Base-by-base conservation (phyloP, 2,888 invertebrate species). In the Pocota personata region DNA sequence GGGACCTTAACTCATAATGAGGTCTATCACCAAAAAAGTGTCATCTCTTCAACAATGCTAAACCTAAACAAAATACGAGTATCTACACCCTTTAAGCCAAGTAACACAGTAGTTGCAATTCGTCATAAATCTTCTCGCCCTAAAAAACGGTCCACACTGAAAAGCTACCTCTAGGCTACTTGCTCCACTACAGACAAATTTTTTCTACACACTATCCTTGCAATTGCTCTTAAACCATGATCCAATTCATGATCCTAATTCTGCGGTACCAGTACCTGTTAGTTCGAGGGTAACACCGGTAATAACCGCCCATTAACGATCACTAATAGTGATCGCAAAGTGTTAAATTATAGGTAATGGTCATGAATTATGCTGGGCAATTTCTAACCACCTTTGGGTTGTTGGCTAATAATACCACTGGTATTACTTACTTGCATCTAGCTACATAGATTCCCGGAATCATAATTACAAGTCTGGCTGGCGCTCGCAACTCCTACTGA, bases 321-420 rank as follows among this genome's bases (percentile, higher is more conserved):
- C 76, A 66, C 82, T 71, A 86, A 76, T 77, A 72, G 37, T 55
- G 76, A 77, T 82, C 80, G 66, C 75, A 66, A 86, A 75, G 80
- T 84, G 84, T 86, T 76, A 86, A 86, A 86, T 86, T 86, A 82
- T 89, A 62, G 50, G 52, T 84, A 84, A 84, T 84, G 79, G 64
- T 37, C 71, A 80, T 84, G 84, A 71, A 84, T 84, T 84, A 84
- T 55, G 71, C 62, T 52, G 24, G 58, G 16, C 52, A 58, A 64
- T 62, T 69, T 57, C 30, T 30, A 32, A 32, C 24, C 43, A 35
- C 55, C 79, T 64, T 46, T 12, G 48, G 78, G 69, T 43, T 62
- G 40, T 69, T 78, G 46, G 37, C 46, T 79, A 69, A 62, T 84
- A 57, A 57, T 46, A 79, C 79, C 79, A 84, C 79, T 35, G 58